Base-by-base conservation (phyloP, 2,888 invertebrate species). In the Thyatira batis region DNA sequence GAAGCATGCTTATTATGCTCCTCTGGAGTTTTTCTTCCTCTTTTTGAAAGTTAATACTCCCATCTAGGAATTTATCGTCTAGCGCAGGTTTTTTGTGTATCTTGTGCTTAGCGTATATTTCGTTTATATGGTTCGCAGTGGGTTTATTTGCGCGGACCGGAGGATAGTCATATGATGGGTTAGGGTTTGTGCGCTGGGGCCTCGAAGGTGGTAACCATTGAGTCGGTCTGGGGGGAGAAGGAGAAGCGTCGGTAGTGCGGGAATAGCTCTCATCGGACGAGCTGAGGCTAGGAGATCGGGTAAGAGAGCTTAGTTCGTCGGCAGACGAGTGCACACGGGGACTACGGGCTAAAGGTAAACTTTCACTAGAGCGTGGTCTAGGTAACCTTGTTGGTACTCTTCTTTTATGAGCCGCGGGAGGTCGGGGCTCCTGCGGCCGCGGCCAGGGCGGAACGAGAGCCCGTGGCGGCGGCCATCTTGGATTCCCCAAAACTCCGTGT, bases 231-330 rank as follows among this genome's bases (percentile, higher is more conserved):
- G 94, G 94, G 4, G 93, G 93, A 0, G 94, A 94, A 4, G 94
- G 94, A 0, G 92, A 92, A 0, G 91, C 96, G 73, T 96, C 95
- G 0, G 96, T 96, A 3, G 96, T 96, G 66, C 96, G 93, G 44
- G 96, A 96, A 76, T 96, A 96, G 82, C 96, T 96, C 84, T 97
- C 97, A 76, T 97, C 96, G 0, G 96, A 97, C 52, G 96, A 96
- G 80, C 96, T 96, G 61, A 96, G 94, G 76, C 96, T 96, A 0
- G 96, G 96, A 6, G 96, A 96, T 69, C 96, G 95, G 51, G 96
- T 96, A 9, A 96, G 89, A 0, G 96, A 96, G 72, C 96, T 96
- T 23, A 96, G 93, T 82, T 97, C 97, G 77, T 97, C 96, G 0
- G 96, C 96, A 2, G 96, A 97, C 5, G 96, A 96, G 76, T 95